Evolutionary conservation across 2,797 vertebrate species (phyloP).

Genomic region (Mastacembelus armatus): DNA sequence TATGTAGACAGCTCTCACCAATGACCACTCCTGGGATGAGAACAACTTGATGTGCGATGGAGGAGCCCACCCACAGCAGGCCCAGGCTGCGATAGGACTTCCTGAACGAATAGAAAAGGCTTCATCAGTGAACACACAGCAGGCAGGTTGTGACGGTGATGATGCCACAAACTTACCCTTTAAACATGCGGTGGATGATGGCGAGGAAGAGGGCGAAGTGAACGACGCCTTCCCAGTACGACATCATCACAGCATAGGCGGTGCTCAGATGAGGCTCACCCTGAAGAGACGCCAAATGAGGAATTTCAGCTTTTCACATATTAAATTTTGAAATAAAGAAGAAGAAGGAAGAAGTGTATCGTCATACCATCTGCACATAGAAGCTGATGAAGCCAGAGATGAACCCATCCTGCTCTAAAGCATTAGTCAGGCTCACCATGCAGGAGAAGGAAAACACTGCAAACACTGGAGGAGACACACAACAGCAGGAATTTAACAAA

Average conservation of each 20-base stretch:
- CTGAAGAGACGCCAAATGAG: conserved; percentile 52
- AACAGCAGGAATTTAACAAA: conserved; percentile 1
- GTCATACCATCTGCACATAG: conserved; percentile 86
- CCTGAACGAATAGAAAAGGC: conserved; percentile 70
- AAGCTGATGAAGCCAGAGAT: conserved; percentile 87
- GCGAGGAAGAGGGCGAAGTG: conserved; percentile 87
- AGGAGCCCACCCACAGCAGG: conserved; percentile 92
- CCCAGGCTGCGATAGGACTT: conserved; percentile 86
- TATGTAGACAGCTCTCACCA: conserved; percentile 76
- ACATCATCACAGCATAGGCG: conserved; percentile 89
- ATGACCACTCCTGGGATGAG: conserved; percentile 88
- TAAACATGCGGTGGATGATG: conserved; percentile 84
- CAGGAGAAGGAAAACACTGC: conserved; percentile 87
- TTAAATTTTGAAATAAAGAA: too few relatives aligned
- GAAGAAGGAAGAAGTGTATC: too few relatives aligned
- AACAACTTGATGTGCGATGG: conserved; percentile 87
- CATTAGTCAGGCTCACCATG: conserved; percentile 84
- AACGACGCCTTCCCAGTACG: conserved; percentile 91
- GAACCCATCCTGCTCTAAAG: conserved; percentile 91
- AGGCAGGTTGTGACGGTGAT: not conserved
- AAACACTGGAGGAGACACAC: conserved; percentile 84
- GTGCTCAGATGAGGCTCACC: conserved; percentile 90
- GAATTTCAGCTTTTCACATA: not conserved
- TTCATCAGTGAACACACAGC: not conserved
- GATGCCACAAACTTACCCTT: conserved; percentile 74